These are phyloP conservation scores for Dascyllus trimaculatus DNA, from an alignment of 2,113 vertebrate genomes.

Conservation along the genomic window DNA sequence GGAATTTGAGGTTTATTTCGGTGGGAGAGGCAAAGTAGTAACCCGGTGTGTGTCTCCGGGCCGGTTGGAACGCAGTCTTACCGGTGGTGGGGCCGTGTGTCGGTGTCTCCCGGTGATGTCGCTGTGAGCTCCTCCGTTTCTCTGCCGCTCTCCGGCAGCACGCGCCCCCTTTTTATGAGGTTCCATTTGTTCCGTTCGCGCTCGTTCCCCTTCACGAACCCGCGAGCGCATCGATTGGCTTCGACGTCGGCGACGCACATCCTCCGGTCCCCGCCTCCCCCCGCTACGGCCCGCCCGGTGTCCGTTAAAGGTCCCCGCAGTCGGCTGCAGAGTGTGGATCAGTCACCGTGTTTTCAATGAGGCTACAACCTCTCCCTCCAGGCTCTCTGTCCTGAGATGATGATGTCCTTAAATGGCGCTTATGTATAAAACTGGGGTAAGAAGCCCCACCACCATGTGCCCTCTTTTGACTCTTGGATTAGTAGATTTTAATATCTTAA, in stretches of 20 bases:
- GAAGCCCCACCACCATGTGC: too few relatives aligned
- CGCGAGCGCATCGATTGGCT: conserved; percentile 74
- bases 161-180: conserved; percentile 52
- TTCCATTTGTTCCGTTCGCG: conserved; percentile 72
- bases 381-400: not conserved
- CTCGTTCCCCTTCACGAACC: conserved; percentile 53
- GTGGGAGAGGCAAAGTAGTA: too few relatives aligned
- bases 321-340: conserved; percentile 4
- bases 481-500: too few relatives aligned
- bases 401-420: not conserved
- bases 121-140: not conserved
- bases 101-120: not conserved
- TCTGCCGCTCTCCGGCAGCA: not conserved
- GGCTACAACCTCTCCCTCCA: not conserved
- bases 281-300: not conserved
- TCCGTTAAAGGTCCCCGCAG: conserved; percentile 7
- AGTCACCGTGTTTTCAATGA: conserved; percentile 5
- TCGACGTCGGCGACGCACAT: conserved; percentile 50
- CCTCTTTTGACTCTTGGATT: too few relatives aligned
- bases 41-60: fast-evolving
- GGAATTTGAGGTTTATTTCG: not conserved
- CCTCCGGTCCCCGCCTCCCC: conserved; percentile 11
- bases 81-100: conserved; percentile 9
- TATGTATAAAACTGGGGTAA: too few relatives aligned
- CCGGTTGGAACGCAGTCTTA: conserved; percentile 14